Percentiles rank a stretch among this genome's conserved stretches.
Evolutionary conservation across 2,113 vertebrate genomes (phyloP).

Genomic region (Heterochromis multidens): DNA sequence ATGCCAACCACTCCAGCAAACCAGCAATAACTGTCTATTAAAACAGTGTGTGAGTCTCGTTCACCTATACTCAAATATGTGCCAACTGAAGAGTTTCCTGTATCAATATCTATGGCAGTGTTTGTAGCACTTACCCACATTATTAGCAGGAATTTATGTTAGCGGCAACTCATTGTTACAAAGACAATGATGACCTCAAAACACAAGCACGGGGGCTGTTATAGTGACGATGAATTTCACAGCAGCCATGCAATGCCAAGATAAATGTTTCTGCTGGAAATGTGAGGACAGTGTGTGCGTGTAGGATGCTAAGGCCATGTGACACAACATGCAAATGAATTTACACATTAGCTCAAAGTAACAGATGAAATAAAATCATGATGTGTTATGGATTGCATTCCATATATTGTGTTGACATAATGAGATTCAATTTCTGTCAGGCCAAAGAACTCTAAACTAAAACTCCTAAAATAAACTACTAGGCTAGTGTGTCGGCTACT

Average conservation of each 20-base stretch:
- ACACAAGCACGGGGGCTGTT: neutral
- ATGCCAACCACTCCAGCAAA: neutral
- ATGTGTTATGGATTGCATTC: neutral
- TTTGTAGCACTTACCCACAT: neutral
- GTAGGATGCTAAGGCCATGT: neutral
- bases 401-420: neutral
- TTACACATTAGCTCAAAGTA: neutral
- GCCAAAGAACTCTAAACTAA: neutral
- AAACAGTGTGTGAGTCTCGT: neutral
- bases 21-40: neutral
- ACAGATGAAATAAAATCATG: neutral
- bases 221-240: neutral
- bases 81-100: fast-evolving
- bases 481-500: neutral
- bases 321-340: neutral
- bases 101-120: neutral
- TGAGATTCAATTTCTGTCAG: neutral
- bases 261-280: neutral
- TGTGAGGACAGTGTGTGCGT: neutral
- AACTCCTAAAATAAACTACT: fast-evolving
- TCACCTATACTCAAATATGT: neutral
- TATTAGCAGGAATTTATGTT: no score
- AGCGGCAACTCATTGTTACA: no score
- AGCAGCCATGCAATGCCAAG: neutral
- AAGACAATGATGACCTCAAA: neutral